Conservation (phyloP, 2,888 invertebrate genomes). For the Pantelozetes paolii region DNA sequence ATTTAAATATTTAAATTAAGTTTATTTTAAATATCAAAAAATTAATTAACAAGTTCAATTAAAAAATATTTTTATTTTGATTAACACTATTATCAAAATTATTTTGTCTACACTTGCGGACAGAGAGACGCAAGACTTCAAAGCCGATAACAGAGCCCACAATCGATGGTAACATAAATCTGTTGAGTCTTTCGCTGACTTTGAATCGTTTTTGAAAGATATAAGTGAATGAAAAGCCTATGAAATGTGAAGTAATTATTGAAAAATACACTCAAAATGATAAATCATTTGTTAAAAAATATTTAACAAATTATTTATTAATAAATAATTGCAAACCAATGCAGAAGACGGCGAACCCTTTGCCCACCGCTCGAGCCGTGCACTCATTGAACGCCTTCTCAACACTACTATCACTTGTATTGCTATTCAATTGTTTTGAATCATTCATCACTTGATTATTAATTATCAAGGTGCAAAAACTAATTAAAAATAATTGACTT, state of each 20-base stretch:
- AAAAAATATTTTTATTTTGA: too few species aligned
- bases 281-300: too few species aligned
- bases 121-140: neutral
- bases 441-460: neutral
- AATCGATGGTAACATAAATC: neutral
- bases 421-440: neutral
- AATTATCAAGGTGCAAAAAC: too few species aligned
- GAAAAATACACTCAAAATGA: too few species aligned
- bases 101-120: neutral
- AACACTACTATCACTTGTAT: neutral
- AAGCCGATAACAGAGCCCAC: neutral
- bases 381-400: neutral
- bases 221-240: neutral
- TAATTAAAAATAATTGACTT: too few species aligned
- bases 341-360: slow-evolving; percentile 12
- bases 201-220: neutral
- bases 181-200: too few species aligned
- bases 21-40: too few species aligned
- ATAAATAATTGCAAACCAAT: neutral
- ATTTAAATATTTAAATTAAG: too few species aligned
- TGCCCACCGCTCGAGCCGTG: neutral
- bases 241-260: too few species aligned
- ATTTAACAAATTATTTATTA: too few species aligned
- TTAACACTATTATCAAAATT: too few species aligned
- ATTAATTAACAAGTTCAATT: too few species aligned